Percentiles rank a stretch among this genome's conserved stretches.
Evolutionary conservation across 2,888 invertebrate genomes (phyloP).

Genomic region (Scaptomyza parva): DNA sequence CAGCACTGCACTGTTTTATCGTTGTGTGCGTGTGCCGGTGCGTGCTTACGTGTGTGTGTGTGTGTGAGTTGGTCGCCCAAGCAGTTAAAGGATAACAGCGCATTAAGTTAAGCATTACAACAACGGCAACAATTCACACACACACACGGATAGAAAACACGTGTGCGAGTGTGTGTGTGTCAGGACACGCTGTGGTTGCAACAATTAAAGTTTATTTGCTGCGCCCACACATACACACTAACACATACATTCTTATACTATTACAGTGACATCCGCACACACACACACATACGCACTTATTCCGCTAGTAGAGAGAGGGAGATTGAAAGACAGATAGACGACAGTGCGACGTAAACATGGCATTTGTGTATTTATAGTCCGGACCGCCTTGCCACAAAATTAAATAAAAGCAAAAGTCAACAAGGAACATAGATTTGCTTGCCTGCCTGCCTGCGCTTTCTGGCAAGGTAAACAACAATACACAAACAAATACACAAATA

Average conservation of each 20-base stretch:
- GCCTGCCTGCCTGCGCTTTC: conserved; percentile 65
- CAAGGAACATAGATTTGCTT: conserved; percentile 79
- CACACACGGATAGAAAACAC: conserved; percentile 54
- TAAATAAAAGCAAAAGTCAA: conserved; percentile 79
- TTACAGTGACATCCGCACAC: conserved; percentile 10
- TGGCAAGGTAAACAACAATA: conserved; percentile 74
- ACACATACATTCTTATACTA: not conserved
- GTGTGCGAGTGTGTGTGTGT: conserved; percentile 31
- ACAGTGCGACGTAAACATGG: conserved; percentile 45
- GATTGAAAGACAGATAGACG: conserved; percentile 18
- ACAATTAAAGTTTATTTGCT: conserved; percentile 81
- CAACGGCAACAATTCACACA: conserved; percentile 57
- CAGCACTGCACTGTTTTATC: conserved; percentile 53
- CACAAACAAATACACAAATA: not conserved
- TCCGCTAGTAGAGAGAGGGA: conserved; percentile 16
- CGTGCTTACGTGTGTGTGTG: conserved; percentile 31
- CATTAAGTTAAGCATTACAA: conserved; percentile 78
- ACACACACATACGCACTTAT: conserved; percentile 32
- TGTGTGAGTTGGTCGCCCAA: conserved; percentile 58
- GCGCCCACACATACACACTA: conserved; percentile 59
- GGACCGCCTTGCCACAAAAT: conserved; percentile 74
- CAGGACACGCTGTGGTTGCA: conserved; percentile 76
- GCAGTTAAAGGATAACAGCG: conserved; percentile 81
- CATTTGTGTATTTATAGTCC: conserved; percentile 73
- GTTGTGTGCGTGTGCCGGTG: conserved; percentile 25